These are phyloP conservation scores for Hemicentrotus pulcherrimus DNA, from an alignment of 35 echinoderm and acorn worm species.

Conservation along the genomic window DNA sequence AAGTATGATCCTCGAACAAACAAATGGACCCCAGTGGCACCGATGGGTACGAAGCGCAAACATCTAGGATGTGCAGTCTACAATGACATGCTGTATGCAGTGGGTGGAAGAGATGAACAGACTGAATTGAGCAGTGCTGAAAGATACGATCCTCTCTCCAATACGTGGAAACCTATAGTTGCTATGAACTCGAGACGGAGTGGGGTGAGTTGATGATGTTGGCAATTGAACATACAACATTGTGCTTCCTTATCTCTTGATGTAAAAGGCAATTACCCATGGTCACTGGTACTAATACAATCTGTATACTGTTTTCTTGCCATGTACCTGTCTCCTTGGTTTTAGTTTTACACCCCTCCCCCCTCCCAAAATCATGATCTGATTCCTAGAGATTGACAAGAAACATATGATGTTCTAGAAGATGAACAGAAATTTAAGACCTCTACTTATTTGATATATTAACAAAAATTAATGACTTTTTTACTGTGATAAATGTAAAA, in stretches of 20 bases:
- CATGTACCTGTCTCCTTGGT: no score
- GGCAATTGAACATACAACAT: background rate
- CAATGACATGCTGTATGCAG: constrained; percentile 99
- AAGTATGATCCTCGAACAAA: constrained; percentile 95
- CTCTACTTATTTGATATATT: no score
- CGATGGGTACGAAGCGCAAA: constrained; percentile 95
- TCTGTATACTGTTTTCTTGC: no score
- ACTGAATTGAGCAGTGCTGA: constrained; percentile 98
- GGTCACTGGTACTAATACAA: no score
- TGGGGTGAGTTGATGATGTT: constrained; percentile 73
- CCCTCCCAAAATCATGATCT: no score
- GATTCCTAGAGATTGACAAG: no score
- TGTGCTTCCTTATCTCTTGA: background rate
- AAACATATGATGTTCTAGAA: no score
- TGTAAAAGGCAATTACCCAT: no score
- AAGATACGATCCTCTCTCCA: constrained; percentile 88
- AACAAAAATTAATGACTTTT: no score
- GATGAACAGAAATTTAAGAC: no score
- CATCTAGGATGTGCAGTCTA: constrained; percentile 98
- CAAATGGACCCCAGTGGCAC: constrained; percentile 96
- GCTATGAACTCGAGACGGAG: constrained; percentile 99
- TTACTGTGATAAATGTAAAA: no score
- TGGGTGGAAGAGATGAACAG: constrained; percentile 96
- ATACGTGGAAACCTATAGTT: constrained; percentile 98
- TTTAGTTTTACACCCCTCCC: no score